Evolutionary conservation across 2,797 vertebrate species (phyloP).

Genomic region (Pelobates cultripes): DNA sequence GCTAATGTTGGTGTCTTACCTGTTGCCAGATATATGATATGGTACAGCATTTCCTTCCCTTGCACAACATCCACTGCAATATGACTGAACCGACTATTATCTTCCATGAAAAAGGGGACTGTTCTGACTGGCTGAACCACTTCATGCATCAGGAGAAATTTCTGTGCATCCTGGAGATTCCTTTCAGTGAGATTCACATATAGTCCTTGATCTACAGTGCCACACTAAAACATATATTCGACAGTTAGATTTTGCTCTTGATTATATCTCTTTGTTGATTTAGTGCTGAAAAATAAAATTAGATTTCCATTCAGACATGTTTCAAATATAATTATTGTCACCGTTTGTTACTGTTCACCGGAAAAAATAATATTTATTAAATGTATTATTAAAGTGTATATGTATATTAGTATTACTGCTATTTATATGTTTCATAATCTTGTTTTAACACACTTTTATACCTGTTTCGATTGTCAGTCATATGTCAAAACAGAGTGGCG

Average conservation of each 20-base stretch:
- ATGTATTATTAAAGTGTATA: too few relatives aligned
- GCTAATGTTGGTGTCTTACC: conserved; percentile 69
- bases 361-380: too few relatives aligned
- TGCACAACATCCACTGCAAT: conserved; percentile 95
- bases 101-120: conserved; percentile 93
- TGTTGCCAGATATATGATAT: conserved; percentile 95
- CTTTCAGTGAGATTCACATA: conserved; percentile 91
- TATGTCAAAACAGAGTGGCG: too few relatives aligned
- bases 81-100: conserved; percentile 91
- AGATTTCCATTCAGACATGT: too few relatives aligned
- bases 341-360: too few relatives aligned
- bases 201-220: conserved; percentile 91
- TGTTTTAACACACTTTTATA: too few relatives aligned
- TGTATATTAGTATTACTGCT: too few relatives aligned
- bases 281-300: too few relatives aligned
- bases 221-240: conserved; percentile 75
- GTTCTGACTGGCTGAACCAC: conserved; percentile 89
- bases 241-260: not conserved
- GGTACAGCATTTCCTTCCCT: conserved; percentile 89
- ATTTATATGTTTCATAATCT: too few relatives aligned
- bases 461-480: too few relatives aligned
- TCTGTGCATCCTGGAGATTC: conserved; percentile 95
- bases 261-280: too few relatives aligned
- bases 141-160: conserved; percentile 94
- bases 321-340: too few relatives aligned